phyloP scores from a whole-genome alignment of 1,140 invertebrate species.

The Orussus abietinus region DNA sequence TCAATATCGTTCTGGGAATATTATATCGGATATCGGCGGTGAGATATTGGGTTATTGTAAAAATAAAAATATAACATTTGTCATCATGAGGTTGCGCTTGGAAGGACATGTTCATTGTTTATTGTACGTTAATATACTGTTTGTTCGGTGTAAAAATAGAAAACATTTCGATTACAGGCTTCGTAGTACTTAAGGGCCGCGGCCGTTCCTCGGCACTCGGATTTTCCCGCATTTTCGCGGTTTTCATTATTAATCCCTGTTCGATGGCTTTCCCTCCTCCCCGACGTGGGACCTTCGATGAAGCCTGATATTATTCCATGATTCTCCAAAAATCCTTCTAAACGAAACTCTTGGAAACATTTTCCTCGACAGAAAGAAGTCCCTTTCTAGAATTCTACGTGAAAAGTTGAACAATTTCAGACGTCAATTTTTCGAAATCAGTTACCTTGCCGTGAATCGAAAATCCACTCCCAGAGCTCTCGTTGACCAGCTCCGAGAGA shows the following conservation, averaged over 20 bases:
- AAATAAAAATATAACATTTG: conserved; percentile 47
- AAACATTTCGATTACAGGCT: conserved; percentile 48
- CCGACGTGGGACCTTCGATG: conserved; percentile 8
- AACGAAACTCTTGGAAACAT: too few species aligned
- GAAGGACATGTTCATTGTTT: conserved; percentile 47
- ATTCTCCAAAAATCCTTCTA: not conserved
- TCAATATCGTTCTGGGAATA: too few species aligned
- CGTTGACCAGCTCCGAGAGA: too few species aligned
- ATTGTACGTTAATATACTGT: conserved; percentile 35
- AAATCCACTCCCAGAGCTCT: too few species aligned
- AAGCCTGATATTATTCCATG: not conserved
- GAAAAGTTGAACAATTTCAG: too few species aligned
- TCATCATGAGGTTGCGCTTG: conserved; percentile 48
- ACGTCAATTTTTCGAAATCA: too few species aligned
- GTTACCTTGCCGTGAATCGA: too few species aligned
- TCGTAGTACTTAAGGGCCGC: too few species aligned
- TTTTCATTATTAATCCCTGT: conserved; percentile 14
- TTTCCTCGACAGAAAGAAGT: too few species aligned
- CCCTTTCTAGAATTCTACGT: too few species aligned
- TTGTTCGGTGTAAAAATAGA: conserved; percentile 49
- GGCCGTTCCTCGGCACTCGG: conserved; percentile 23
- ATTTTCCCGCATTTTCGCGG: conserved; percentile 9
- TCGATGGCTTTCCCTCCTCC: conserved; percentile 27
- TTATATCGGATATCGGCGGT: conserved; percentile 12
- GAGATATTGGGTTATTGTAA: conserved; percentile 19